Percentiles rank a stretch among this genome's conserved stretches.
phyloP scores from a whole-genome alignment of 2,113 vertebrate genomes.

The Atlantisia rogersi region DNA sequence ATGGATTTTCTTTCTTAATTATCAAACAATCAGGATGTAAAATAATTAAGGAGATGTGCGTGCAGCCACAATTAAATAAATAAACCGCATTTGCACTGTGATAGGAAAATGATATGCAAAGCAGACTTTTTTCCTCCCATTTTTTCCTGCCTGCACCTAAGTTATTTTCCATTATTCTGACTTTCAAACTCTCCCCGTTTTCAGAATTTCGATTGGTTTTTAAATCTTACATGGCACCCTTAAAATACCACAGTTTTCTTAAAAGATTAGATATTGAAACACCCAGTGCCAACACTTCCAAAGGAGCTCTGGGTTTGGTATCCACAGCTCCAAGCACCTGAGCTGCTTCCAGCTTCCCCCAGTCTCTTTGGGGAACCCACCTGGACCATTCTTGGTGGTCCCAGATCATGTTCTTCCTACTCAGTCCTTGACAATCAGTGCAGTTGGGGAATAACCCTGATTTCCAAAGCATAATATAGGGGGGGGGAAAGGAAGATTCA shows the following conservation, averaged over 20 bases:
- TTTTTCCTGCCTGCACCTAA: not conserved
- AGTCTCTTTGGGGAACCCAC: not conserved
- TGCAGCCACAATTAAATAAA: not conserved
- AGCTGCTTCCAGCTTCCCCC: not conserved
- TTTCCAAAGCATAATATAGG: not conserved
- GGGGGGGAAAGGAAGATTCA: too few relatives aligned
- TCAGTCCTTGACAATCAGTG: not conserved
- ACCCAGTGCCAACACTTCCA: rapidly evolving
- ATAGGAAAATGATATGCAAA: not conserved
- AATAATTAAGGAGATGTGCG: not conserved
- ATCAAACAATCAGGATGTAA: not conserved
- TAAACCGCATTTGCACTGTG: rapidly evolving
- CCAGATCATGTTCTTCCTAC: not conserved
- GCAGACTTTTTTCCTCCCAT: not conserved
- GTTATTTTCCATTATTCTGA: not conserved
- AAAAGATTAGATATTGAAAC: rapidly evolving
- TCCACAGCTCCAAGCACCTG: rapidly evolving
- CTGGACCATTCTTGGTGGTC: not conserved
- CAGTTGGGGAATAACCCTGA: not conserved
- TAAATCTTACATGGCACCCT: rapidly evolving
- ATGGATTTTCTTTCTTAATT: not conserved
- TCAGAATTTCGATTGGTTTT: not conserved
- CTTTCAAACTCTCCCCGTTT: not conserved
- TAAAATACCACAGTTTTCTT: not conserved
- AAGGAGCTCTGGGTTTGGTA: not conserved